phyloP scores from a whole-genome alignment of 2,113 vertebrate genomes.

The Trogon surrucura region DNA sequence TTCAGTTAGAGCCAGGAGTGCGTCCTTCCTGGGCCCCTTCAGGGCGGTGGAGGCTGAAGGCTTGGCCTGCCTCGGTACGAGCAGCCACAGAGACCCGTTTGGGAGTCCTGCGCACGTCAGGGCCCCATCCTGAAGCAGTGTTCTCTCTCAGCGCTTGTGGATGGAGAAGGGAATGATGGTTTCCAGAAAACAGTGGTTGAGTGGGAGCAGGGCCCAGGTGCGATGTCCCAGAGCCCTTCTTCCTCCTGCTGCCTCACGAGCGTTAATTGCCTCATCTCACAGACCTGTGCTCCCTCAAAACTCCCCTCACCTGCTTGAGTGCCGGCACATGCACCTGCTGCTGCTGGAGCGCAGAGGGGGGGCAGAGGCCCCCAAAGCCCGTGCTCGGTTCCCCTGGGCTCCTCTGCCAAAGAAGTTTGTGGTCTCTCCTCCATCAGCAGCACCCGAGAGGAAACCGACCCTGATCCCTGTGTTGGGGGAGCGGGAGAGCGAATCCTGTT shows the following conservation, averaged over 20 bases:
- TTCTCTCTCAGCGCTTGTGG: background rate
- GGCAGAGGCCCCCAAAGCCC: no score
- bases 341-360: no score
- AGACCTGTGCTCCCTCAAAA: background rate
- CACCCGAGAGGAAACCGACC: conserved; percentile 8
- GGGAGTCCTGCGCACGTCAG: no score
- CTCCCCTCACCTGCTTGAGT: background rate
- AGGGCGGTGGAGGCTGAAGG: background rate
- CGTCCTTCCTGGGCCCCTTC: background rate
- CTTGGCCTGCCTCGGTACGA: background rate
- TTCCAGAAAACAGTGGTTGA: background rate
- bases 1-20: background rate
- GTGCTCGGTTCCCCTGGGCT: background rate
- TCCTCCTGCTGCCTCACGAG: background rate
- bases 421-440: conserved; percentile 47
- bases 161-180: background rate
- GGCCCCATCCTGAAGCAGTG: no score
- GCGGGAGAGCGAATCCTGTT: conserved; percentile 6
- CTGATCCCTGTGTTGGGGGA: background rate
- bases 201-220: fast-evolving
- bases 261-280: background rate
- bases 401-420: conserved; percentile 69
- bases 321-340: no score
- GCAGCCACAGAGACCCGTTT: background rate
- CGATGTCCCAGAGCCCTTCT: fast-evolving